These are phyloP conservation scores for Bombylius discolor DNA, from an alignment of 2,888 invertebrate genomes.

Conservation along the genomic window DNA sequence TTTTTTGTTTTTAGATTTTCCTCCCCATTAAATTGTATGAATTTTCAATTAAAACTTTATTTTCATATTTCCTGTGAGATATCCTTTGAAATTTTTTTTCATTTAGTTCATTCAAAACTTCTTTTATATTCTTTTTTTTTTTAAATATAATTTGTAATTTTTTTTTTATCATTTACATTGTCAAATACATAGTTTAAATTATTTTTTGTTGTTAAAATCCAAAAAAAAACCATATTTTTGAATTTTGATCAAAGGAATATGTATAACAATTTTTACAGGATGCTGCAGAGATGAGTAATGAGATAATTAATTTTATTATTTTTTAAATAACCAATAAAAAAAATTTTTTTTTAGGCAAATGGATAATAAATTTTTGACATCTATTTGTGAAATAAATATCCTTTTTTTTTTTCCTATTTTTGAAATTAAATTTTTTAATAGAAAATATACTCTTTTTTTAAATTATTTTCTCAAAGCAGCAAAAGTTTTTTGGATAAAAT, in stretches of 20 bases:
- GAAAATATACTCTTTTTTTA: not conserved
- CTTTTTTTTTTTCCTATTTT: too few relatives aligned
- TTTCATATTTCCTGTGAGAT: too few relatives aligned
- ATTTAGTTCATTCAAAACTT: too few relatives aligned
- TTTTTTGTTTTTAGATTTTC: too few relatives aligned
- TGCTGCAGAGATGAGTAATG: not conserved
- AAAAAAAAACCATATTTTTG: conserved; percentile 4
- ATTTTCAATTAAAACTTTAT: too few relatives aligned
- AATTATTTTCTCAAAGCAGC: conserved; percentile 6
- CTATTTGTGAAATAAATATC: not conserved
- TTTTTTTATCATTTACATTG: too few relatives aligned
- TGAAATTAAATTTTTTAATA: not conserved
- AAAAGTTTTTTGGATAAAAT: conserved; percentile 13
- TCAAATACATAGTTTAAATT: too few relatives aligned
- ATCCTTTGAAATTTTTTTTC: too few relatives aligned
- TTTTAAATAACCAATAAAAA: not conserved
- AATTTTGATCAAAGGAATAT: conserved; percentile 2
- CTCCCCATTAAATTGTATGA: too few relatives aligned
- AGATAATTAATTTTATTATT: not conserved
- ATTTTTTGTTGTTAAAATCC: not conserved
- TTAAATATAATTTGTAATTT: too few relatives aligned
- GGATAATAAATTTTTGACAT: conserved; percentile 15
- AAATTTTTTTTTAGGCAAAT: conserved; percentile 1
- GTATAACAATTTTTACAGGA: conserved; percentile 4
- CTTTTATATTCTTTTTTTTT: too few relatives aligned